A percentile compares a stretch with the other conserved stretches of the same genome.
Evolutionary conservation across 1,140 invertebrate genomes (phyloP).

Genomic region (Charaxes varanes): DNA sequence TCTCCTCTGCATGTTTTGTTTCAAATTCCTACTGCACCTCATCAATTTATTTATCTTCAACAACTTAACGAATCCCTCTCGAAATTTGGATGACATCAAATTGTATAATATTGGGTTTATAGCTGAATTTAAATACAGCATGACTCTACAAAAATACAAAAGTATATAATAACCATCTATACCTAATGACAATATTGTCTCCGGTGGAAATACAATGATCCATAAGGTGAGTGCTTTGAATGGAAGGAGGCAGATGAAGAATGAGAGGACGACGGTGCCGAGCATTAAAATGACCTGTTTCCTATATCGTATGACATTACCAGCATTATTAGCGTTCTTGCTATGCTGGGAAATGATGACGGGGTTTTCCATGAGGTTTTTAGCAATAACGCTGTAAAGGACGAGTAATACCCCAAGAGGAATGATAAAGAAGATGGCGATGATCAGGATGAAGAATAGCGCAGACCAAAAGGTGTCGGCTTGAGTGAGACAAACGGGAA

Average conservation of each 20-base stretch:
- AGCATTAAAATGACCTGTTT: conserved; percentile 92
- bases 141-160: conserved; percentile 89
- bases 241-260: conserved; percentile 92
- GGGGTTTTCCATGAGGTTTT: conserved; percentile 86
- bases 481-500: conserved; percentile 84
- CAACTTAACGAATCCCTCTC: conserved; percentile 84
- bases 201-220: conserved; percentile 84
- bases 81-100: conserved; percentile 93
- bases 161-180: conserved; percentile 89
- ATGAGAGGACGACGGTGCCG: conserved; percentile 91
- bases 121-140: conserved; percentile 92
- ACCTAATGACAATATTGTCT: conserved; percentile 78
- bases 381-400: conserved; percentile 88
- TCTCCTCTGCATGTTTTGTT: conserved; percentile 66
- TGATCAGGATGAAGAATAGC: conserved; percentile 86
- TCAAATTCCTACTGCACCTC: conserved; percentile 56
- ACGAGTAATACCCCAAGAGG: conserved; percentile 86
- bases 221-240: conserved; percentile 90
- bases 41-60: conserved; percentile 70
- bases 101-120: conserved; percentile 94
- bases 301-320: conserved; percentile 75
- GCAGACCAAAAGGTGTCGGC: conserved; percentile 83
- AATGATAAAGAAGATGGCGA: conserved; percentile 88
- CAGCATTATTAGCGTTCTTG: conserved; percentile 66
- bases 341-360: conserved; percentile 78